A percentile compares a stretch with the other conserved stretches of the same genome.
These are phyloP conservation scores for Choristoneura rosaceana DNA, from an alignment of 2,888 invertebrate genomes.

Conservation along the genomic window DNA sequence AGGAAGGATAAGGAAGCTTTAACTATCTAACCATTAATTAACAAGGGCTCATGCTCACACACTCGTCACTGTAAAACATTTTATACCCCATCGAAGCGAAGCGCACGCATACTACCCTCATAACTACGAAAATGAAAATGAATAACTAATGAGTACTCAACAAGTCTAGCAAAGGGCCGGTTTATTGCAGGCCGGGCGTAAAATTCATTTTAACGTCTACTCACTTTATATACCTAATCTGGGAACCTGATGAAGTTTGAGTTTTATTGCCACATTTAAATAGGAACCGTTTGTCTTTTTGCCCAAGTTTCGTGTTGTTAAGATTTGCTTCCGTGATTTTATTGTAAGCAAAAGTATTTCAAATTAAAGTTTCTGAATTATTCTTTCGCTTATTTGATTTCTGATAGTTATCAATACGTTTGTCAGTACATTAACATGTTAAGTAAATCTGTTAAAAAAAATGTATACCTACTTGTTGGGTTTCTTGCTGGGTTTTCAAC, in stretches of 20 bases:
- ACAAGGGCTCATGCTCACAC: conserved; percentile 8
- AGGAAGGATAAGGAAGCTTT: neutral
- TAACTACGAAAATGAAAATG: conserved; percentile 47
- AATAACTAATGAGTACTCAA: conserved; percentile 49
- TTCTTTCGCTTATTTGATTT: neutral
- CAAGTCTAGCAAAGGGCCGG: conserved; percentile 45
- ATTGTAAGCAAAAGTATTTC: neutral
- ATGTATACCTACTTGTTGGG: no score
- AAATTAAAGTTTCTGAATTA: neutral
- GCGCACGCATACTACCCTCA: conserved; percentile 37
- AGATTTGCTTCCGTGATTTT: conserved; percentile 23
- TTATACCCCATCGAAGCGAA: conserved; percentile 36
- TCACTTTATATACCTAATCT: conserved; percentile 35
- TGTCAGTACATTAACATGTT: no score
- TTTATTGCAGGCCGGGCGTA: conserved; percentile 43
- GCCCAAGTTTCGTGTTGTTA: conserved; percentile 1
- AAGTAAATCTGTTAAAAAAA: no score
- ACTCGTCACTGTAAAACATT: conserved; percentile 10
- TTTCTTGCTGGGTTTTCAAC: no score
- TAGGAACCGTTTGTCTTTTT: conserved; percentile 26
- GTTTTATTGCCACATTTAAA: conserved; percentile 36
- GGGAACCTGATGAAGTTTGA: conserved; percentile 32
- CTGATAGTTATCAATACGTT: neutral
- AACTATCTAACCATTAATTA: conserved; percentile 12
- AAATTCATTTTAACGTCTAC: conserved; percentile 41